phyloP scores from a whole-genome alignment of 2,113 vertebrate genomes.

The Rhipidura dahli region DNA sequence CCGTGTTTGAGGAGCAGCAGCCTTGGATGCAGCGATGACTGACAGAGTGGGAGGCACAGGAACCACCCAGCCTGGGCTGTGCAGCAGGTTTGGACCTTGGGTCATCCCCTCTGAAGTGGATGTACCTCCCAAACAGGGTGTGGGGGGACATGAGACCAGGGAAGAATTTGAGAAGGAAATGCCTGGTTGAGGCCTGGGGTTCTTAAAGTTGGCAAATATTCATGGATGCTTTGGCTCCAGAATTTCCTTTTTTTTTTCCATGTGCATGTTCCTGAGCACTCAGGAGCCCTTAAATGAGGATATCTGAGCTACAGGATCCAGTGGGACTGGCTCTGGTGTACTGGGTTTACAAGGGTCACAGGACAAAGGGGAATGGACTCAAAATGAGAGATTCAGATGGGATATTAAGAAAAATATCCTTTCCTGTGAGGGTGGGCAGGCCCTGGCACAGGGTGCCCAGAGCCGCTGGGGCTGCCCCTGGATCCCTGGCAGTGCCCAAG shows the following conservation, averaged over 20 bases:
- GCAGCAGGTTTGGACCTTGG: background rate
- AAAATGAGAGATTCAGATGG: background rate
- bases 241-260: background rate
- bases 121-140: background rate
- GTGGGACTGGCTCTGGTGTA: background rate
- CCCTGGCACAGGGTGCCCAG: background rate
- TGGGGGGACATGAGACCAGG: background rate
- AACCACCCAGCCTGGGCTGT: background rate
- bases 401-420: too few relatives aligned
- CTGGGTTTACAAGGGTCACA: background rate
- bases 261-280: background rate
- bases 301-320: background rate
- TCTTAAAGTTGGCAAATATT: background rate
- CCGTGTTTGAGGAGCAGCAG: constrained; percentile 22
- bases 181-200: background rate
- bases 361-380: fast-evolving
- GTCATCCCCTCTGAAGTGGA: background rate
- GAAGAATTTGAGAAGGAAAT: background rate
- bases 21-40: background rate
- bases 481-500: background rate
- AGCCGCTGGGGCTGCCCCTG: background rate
- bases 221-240: background rate
- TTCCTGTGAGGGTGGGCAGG: fast-evolving
- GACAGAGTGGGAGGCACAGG: background rate
- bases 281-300: background rate